A percentile compares a stretch with the other conserved stretches of the same genome.
phyloP scores from a whole-genome alignment of 2,797 vertebrate genomes.

The Podargus strigoides region DNA sequence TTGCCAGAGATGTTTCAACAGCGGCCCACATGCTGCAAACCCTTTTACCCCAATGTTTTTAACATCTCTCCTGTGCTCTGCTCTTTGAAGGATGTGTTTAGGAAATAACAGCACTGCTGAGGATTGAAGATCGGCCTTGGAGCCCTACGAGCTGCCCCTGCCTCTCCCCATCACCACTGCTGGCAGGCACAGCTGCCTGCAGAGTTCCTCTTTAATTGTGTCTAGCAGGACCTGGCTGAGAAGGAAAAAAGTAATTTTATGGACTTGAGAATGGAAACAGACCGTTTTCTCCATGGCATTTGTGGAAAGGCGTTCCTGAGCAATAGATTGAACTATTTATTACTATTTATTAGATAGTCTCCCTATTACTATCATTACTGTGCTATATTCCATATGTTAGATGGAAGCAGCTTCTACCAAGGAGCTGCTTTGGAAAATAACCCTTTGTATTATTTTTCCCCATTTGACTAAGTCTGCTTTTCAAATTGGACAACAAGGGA shows the following conservation, averaged over 20 bases:
- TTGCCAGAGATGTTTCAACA: neutral
- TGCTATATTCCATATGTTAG: neutral
- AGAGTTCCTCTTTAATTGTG: neutral
- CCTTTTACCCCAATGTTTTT: neutral
- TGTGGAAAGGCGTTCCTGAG: neutral
- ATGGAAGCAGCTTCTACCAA: neutral
- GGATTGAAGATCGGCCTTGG: neutral
- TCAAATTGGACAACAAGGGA: neutral
- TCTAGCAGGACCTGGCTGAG: neutral
- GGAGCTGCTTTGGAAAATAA: neutral
- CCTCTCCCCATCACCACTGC: neutral
- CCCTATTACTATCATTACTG: neutral
- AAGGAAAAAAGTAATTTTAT: neutral
- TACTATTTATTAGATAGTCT: neutral
- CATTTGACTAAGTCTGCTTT: neutral
- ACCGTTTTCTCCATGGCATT: neutral
- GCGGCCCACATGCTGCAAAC: rapidly evolving
- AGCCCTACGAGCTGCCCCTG: rapidly evolving
- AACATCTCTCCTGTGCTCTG: neutral
- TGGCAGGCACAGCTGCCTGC: neutral
- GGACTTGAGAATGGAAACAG: neutral
- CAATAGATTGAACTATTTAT: neutral
- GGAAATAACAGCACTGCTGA: neutral
- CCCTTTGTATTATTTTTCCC: neutral
- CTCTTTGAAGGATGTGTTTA: neutral